Evolutionary conservation across 1,140 invertebrate genomes (phyloP).

Genomic region (Hylaeus volcanicus): DNA sequence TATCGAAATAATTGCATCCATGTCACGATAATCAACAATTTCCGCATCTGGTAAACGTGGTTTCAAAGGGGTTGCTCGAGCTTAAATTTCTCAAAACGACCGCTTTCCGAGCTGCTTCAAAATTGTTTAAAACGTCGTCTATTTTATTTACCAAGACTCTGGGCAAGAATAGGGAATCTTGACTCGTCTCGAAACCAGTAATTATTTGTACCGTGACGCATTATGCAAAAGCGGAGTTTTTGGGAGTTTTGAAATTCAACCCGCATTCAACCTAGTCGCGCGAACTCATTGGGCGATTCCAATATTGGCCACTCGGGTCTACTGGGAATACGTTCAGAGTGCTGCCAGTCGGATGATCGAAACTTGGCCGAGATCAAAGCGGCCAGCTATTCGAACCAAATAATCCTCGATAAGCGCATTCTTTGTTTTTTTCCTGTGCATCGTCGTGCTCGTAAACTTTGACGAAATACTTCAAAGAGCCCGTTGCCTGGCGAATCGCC

Average conservation of each 20-base stretch:
- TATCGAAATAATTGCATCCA: conserved; percentile 63
- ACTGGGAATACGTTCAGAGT: conserved; percentile 25
- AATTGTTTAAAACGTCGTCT: no score
- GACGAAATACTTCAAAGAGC: background rate
- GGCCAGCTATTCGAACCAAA: conserved; percentile 5
- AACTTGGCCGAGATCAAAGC: conserved; percentile 17
- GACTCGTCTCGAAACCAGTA: no score
- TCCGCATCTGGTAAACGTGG: conserved; percentile 1
- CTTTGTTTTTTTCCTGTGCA: background rate
- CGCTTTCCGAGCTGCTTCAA: no score
- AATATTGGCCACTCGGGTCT: conserved; percentile 32
- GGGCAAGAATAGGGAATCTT: no score
- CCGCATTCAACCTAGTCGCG: background rate
- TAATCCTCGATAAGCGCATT: background rate
- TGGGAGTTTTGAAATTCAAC: background rate
- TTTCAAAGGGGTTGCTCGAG: background rate
- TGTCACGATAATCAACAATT: conserved; percentile 29
- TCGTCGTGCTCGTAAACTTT: background rate
- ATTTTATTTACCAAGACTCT: no score
- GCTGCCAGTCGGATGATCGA: conserved; percentile 14
- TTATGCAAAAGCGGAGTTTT: background rate
- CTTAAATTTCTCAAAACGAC: no score
- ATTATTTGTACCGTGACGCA: background rate
- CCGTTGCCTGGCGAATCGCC: no score
- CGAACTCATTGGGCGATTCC: background rate